These are phyloP conservation scores for Lepidonotus clava DNA, from an alignment of 2,888 invertebrate species.

Conservation along the genomic window DNA sequence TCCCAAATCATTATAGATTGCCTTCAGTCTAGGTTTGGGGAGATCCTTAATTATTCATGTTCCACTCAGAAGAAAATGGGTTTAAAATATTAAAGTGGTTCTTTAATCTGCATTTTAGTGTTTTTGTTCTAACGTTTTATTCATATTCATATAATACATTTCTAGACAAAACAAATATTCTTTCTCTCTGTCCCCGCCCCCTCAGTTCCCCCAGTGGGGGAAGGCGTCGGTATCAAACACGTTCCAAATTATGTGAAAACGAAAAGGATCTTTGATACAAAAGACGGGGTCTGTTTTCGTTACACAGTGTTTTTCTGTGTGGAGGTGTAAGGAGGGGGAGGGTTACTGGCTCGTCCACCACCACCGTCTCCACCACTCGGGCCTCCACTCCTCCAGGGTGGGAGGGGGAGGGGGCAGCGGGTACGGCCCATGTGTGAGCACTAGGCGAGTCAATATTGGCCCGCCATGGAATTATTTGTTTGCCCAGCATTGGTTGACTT, in stretches of 20 bases:
- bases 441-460: conserved; percentile 7
- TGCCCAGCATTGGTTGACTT: conserved; percentile 40
- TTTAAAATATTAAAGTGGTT: too few species aligned
- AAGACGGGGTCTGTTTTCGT: not conserved
- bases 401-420: not conserved
- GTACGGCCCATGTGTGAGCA: not conserved
- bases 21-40: too few species aligned
- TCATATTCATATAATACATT: too few species aligned
- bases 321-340: not conserved
- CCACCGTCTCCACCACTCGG: too few species aligned
- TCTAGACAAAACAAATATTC: too few species aligned
- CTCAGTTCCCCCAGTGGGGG: too few species aligned
- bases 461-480: conserved; percentile 30
- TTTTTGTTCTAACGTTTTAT: too few species aligned
- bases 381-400: not conserved
- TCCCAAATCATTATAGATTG: too few species aligned
- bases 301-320: not conserved
- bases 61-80: too few species aligned
- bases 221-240: not conserved
- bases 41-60: too few species aligned
- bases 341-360: not conserved
- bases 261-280: not conserved
- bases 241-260: not conserved
- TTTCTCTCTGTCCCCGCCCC: too few species aligned
- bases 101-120: too few species aligned